Conservation (phyloP, 2,113 vertebrate species). For the Etia nguti region DNA sequence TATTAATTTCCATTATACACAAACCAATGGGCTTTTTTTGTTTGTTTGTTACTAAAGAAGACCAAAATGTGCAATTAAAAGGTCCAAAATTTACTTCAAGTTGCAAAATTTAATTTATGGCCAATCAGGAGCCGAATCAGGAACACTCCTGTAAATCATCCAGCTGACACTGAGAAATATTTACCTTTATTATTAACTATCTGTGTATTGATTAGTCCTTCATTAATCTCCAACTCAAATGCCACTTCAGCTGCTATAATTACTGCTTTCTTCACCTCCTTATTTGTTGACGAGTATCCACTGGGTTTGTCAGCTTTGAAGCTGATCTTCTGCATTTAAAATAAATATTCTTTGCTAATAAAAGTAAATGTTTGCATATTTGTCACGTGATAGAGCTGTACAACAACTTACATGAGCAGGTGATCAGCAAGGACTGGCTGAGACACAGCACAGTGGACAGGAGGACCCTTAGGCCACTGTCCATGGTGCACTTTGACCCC, state of each 20-base stretch:
- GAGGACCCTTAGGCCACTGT: constrained; percentile 70
- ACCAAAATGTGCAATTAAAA: background rate
- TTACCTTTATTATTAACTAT: background rate
- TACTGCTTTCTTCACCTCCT: background rate
- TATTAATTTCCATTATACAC: background rate
- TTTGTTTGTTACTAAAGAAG: background rate
- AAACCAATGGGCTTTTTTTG: background rate
- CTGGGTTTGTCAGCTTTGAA: background rate
- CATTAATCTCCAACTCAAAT: background rate
- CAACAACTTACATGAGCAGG: constrained; percentile 69
- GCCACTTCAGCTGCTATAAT: background rate
- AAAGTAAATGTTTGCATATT: background rate
- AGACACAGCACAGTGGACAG: constrained; percentile 75
- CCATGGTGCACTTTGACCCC: constrained; percentile 71
- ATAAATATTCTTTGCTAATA: rapidly evolving
- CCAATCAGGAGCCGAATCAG: background rate
- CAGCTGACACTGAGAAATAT: background rate
- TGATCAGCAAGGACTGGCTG: constrained; percentile 67
- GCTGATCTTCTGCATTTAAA: background rate
- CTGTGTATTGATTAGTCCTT: background rate
- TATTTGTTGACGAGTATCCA: background rate
- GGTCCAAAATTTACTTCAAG: background rate
- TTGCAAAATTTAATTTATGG: background rate
- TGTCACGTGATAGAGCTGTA: background rate
- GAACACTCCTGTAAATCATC: background rate